phyloP scores from a whole-genome alignment of 1,140 invertebrate genomes.

The Latrodectus geometricus region DNA sequence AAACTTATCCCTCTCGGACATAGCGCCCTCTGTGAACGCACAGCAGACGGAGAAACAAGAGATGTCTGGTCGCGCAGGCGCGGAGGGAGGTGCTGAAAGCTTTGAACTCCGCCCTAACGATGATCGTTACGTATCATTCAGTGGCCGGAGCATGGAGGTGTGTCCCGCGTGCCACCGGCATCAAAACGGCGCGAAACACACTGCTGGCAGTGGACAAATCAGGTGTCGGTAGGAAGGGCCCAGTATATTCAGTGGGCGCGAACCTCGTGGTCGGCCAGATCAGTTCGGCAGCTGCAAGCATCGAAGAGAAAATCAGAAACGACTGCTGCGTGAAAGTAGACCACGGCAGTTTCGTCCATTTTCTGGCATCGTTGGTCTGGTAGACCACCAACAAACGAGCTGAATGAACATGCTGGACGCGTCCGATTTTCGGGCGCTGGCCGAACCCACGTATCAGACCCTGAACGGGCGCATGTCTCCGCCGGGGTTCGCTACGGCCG shows the following conservation, averaged over 20 bases:
- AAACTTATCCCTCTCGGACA: slow-evolving; percentile 8
- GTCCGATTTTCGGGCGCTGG: slow-evolving; percentile 65
- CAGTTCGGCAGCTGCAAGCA: slow-evolving; percentile 24
- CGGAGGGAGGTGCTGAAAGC: not conserved
- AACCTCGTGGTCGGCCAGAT: not conserved
- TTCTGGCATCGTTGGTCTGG: not conserved
- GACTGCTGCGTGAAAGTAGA: slow-evolving; percentile 30
- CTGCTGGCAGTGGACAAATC: slow-evolving; percentile 35
- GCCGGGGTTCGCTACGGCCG: slow-evolving; percentile 65
- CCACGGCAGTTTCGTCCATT: slow-evolving; percentile 3
- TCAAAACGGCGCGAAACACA: slow-evolving; percentile 48
- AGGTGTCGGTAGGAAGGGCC: slow-evolving; percentile 26
- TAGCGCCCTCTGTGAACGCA: slow-evolving; percentile 34
- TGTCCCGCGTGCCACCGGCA: slow-evolving; percentile 42
- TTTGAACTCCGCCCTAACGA: not conserved
- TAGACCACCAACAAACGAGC: slow-evolving; percentile 20
- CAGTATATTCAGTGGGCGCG: not conserved
- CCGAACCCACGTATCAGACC: slow-evolving; percentile 64
- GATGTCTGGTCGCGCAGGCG: not conserved
- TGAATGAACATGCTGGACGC: slow-evolving; percentile 65
- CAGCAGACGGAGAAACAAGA: not conserved
- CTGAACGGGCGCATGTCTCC: slow-evolving; percentile 65
- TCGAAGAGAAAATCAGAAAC: not conserved
- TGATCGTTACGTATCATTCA: slow-evolving; percentile 12
- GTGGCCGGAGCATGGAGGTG: slow-evolving; percentile 40